These are phyloP conservation scores for Pangasius krempfi DNA, from an alignment of 2,797 vertebrate species.

Conservation along the genomic window DNA sequence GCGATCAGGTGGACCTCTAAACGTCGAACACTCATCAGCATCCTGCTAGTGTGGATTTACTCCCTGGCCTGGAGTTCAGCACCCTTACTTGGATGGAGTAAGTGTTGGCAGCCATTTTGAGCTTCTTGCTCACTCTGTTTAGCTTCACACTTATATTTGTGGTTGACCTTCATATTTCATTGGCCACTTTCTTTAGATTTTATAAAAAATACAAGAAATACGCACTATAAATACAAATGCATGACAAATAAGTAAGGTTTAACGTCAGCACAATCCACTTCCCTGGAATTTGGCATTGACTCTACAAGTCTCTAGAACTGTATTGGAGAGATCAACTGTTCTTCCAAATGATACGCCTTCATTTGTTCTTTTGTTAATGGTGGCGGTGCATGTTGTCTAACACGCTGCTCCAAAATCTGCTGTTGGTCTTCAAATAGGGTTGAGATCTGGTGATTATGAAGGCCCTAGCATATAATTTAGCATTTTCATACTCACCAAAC, in stretches of 20 bases:
- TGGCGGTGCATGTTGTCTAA: too few species aligned
- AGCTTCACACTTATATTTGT: not conserved
- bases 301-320: not conserved
- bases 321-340: not conserved
- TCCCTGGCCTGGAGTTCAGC: constrained; percentile 84
- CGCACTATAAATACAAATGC: not conserved
- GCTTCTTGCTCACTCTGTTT: not conserved
- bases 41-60: constrained; percentile 82
- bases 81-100: constrained; percentile 87
- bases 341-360: not conserved
- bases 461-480: not conserved
- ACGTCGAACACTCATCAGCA: constrained; percentile 73
- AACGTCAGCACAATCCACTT: not conserved
- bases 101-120: constrained; percentile 55
- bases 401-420: not conserved
- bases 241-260: not conserved
- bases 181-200: not conserved
- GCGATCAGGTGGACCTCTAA: constrained; percentile 76
- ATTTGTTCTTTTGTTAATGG: not conserved
- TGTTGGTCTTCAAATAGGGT: not conserved
- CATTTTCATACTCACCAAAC: not conserved
- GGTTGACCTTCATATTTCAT: not conserved
- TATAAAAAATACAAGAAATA: not conserved
- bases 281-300: not conserved
- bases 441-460: not conserved